Percentiles rank a stretch among this genome's conserved stretches.
Evolutionary conservation across 2,797 vertebrate genomes (phyloP).

Genomic region (Falco berigora): DNA sequence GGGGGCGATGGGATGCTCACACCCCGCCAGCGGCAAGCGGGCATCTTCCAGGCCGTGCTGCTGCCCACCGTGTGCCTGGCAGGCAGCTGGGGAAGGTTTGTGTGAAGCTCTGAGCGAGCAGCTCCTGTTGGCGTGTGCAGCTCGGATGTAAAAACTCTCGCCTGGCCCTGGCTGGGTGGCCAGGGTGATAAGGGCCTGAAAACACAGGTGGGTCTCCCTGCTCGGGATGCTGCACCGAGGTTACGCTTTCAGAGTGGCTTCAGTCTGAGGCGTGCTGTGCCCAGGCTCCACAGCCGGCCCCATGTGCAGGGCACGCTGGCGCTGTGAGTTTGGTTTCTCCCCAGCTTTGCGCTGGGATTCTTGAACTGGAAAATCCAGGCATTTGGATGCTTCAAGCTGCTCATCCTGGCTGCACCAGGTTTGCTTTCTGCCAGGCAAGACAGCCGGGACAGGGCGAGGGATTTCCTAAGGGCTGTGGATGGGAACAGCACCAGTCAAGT

Average conservation of each 20-base stretch:
- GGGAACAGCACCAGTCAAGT: rapidly evolving
- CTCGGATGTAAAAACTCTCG: not conserved
- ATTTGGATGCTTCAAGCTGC: not conserved
- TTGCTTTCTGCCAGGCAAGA: not conserved
- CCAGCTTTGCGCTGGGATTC: not conserved
- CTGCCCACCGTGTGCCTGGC: not conserved
- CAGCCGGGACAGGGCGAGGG: not conserved
- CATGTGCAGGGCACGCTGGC: rapidly evolving
- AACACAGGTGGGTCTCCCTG: not conserved
- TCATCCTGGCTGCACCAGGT: not conserved
- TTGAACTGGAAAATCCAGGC: not conserved
- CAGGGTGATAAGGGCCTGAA: too few relatives aligned
- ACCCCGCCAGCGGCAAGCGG: too few relatives aligned
- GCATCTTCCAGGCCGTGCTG: not conserved
- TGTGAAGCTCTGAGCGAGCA: not conserved
- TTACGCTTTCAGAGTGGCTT: not conserved
- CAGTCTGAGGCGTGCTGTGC: not conserved
- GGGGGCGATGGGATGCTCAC: not conserved
- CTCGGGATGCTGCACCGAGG: not conserved
- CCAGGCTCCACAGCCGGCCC: not conserved
- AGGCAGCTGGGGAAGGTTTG: not conserved
- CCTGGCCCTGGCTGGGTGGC: not conserved
- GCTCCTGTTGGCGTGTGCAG: rapidly evolving
- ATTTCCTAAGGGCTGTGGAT: rapidly evolving
- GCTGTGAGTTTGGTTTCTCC: not conserved